Percentiles rank a stretch among this genome's conserved stretches.
Conservation (phyloP, 2,113 vertebrate species). For the Lates calcarifer region DNA sequence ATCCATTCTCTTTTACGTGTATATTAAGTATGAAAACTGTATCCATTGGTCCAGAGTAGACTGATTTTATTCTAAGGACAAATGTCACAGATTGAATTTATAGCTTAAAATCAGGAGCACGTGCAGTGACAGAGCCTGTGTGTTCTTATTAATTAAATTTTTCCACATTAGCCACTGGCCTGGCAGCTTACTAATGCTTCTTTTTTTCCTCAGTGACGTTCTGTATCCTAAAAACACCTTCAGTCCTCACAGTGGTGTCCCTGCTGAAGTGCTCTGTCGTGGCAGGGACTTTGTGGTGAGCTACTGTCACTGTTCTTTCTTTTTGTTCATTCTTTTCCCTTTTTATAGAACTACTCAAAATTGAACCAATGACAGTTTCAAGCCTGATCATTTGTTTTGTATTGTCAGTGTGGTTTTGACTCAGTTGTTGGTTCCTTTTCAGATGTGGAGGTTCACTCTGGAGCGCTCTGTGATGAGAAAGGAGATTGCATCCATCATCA, state of each 20-base stretch:
- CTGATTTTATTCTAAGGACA: neutral
- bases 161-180: neutral
- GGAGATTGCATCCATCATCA: conserved; percentile 91
- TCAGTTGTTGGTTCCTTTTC: neutral
- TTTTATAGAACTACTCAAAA: neutral
- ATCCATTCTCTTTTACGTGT: neutral
- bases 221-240: conserved; percentile 96
- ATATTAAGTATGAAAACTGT: neutral
- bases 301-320: conserved; percentile 17
- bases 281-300: conserved; percentile 97
- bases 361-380: neutral
- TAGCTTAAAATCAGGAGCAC: too few relatives aligned
- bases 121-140: neutral
- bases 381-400: neutral
- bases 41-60: neutral
- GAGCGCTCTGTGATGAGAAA: conserved; percentile 95
- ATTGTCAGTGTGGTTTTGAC: neutral
- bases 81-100: too few relatives aligned
- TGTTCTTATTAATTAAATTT: neutral
- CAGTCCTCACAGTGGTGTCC: conserved; percentile 95
- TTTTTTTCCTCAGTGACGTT: conserved; percentile 89
- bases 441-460: conserved; percentile 98
- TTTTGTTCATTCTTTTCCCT: neutral
- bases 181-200: neutral
- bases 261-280: conserved; percentile 95